These are phyloP conservation scores for Agrochola lychnidis DNA, from an alignment of 2,888 invertebrate species.

Conservation along the genomic window DNA sequence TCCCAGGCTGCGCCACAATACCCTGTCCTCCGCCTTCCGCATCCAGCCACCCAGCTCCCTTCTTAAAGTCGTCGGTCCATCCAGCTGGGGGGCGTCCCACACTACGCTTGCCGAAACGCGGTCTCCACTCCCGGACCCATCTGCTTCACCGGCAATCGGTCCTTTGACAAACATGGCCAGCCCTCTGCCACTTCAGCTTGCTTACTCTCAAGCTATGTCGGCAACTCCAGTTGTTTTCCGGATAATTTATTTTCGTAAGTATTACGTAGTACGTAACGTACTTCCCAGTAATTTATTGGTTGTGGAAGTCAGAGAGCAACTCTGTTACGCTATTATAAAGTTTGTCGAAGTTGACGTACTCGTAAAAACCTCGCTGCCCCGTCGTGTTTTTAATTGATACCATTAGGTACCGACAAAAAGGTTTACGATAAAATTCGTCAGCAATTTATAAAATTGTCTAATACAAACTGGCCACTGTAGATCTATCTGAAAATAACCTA, in stretches of 20 bases:
- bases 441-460: not conserved
- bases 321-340: constrained; percentile 6
- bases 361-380: not conserved
- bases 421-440: constrained; percentile 4
- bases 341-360: not conserved
- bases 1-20: not conserved
- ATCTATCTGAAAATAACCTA: constrained; percentile 1
- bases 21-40: not conserved
- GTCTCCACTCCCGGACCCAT: not conserved
- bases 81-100: not conserved
- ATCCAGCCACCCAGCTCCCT: not conserved
- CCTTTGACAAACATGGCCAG: not conserved
- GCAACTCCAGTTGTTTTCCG: too few species aligned
- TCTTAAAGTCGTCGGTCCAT: too few species aligned
- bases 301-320: too few species aligned
- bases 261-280: not conserved
- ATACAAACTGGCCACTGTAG: not conserved
- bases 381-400: constrained; percentile 15
- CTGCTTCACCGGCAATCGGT: not conserved
- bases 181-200: not conserved
- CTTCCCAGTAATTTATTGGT: not conserved
- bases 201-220: not conserved
- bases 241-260: not conserved
- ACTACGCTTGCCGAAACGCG: not conserved
- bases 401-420: constrained; percentile 4